phyloP scores from a whole-genome alignment of 2,113 vertebrate genomes.

The Callaeas wilsoni region DNA sequence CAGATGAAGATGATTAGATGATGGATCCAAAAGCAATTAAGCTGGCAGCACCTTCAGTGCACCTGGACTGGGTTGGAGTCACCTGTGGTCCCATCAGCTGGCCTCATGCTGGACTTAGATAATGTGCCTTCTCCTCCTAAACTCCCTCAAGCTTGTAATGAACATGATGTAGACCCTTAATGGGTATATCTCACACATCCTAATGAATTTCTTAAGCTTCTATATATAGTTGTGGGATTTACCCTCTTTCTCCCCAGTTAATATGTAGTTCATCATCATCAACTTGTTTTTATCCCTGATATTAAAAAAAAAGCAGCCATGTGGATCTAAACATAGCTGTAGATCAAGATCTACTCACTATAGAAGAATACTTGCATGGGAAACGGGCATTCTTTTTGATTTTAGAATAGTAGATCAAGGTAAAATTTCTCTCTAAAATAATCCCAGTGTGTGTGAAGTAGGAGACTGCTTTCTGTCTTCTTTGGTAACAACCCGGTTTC shows the following conservation, averaged over 20 bases:
- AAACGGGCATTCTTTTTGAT: neutral
- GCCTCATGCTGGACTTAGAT: neutral
- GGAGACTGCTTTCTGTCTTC: neutral
- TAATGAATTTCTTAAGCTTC: neutral
- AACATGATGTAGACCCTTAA: neutral
- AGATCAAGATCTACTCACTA: neutral
- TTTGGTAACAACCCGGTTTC: neutral
- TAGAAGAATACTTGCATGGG: neutral
- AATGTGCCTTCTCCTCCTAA: neutral
- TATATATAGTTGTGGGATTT: neutral
- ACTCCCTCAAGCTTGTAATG: neutral
- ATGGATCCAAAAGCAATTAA: neutral
- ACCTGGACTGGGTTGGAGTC: neutral
- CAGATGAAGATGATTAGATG: neutral
- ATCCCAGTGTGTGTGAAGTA: neutral
- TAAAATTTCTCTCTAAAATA: neutral
- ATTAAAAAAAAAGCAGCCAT: neutral
- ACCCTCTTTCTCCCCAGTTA: neutral
- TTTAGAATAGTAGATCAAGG: neutral
- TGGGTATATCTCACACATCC: neutral
- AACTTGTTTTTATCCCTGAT: neutral
- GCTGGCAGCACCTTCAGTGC: neutral
- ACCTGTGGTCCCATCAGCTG: neutral
- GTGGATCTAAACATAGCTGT: neutral
- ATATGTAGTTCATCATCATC: neutral